A percentile compares a stretch with the other conserved stretches of the same genome.
These are phyloP conservation scores for Subacronicta megacephala DNA, from an alignment of 2,888 invertebrate species.

Conservation along the genomic window DNA sequence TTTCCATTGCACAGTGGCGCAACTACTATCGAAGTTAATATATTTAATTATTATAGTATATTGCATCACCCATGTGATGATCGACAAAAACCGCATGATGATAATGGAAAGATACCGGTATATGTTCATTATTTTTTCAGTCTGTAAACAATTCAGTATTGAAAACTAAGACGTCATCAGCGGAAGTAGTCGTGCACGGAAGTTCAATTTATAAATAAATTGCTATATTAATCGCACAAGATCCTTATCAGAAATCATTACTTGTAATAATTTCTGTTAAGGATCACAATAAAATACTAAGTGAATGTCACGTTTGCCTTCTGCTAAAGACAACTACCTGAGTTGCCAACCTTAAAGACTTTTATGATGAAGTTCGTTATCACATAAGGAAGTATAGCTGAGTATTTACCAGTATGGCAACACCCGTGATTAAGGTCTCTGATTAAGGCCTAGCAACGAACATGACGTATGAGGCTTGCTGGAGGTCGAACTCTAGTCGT, in stretches of 20 bases:
- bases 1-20: conserved; percentile 6
- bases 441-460: conserved; percentile 27
- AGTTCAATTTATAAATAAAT: background rate
- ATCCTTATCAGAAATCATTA: conserved; percentile 1
- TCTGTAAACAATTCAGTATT: background rate
- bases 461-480: conserved; percentile 17
- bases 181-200: background rate
- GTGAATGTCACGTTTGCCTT: conserved; percentile 33
- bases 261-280: no score
- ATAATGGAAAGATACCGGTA: conserved; percentile 9
- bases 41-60: background rate
- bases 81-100: conserved; percentile 4
- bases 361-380: conserved; percentile 19
- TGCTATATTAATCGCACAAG: background rate
- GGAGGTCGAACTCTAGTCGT: conserved; percentile 23
- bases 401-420: conserved; percentile 33
- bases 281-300: conserved; percentile 17
- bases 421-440: conserved; percentile 31
- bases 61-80: conserved; percentile 6
- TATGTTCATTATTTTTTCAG: no score
- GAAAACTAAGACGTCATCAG: background rate
- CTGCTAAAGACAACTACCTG: conserved; percentile 37
- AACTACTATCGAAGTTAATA: background rate
- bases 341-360: conserved; percentile 21
- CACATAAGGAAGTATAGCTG: conserved; percentile 45